Percentiles rank a stretch among this genome's conserved stretches.
Conservation (phyloP, 2,797 vertebrate genomes). For the Enteromius argenteus region DNA sequence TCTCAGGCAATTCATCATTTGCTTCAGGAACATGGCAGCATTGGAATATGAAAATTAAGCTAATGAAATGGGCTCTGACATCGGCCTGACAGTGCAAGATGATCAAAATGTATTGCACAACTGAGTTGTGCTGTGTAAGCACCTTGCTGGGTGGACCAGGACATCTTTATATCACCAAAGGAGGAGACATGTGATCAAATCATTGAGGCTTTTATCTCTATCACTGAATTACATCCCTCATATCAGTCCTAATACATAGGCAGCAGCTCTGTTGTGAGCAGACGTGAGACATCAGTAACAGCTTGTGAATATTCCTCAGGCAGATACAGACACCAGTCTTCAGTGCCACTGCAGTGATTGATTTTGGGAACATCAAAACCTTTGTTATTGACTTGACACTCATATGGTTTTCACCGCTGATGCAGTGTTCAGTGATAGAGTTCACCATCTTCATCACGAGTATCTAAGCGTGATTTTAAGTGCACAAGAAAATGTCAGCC, state of each 20-base stretch:
- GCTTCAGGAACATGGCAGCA: slow-evolving; percentile 65
- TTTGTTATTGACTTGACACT: slow-evolving; percentile 19
- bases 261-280: neutral
- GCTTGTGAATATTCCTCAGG: slow-evolving; percentile 16
- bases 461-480: slow-evolving; percentile 21
- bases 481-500: slow-evolving; percentile 26
- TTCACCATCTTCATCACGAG: slow-evolving; percentile 25
- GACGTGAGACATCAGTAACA: neutral
- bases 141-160: slow-evolving; percentile 5
- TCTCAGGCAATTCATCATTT: slow-evolving; percentile 69
- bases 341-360: slow-evolving; percentile 33
- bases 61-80: slow-evolving; percentile 68
- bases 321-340: slow-evolving; percentile 10
- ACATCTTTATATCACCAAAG: slow-evolving; percentile 24
- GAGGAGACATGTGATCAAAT: slow-evolving; percentile 21
- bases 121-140: slow-evolving; percentile 63
- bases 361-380: slow-evolving; percentile 25
- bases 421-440: slow-evolving; percentile 13
- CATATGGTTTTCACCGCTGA: neutral
- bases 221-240: slow-evolving; percentile 17
- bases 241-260: slow-evolving; percentile 4
- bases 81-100: slow-evolving; percentile 70
- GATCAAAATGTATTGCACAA: slow-evolving; percentile 64
- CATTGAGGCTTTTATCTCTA: slow-evolving; percentile 34
- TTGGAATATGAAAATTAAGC: slow-evolving; percentile 78